Evolutionary conservation across 2,888 invertebrate genomes (phyloP).

Genomic region (Phrixothrix hirtus): DNA sequence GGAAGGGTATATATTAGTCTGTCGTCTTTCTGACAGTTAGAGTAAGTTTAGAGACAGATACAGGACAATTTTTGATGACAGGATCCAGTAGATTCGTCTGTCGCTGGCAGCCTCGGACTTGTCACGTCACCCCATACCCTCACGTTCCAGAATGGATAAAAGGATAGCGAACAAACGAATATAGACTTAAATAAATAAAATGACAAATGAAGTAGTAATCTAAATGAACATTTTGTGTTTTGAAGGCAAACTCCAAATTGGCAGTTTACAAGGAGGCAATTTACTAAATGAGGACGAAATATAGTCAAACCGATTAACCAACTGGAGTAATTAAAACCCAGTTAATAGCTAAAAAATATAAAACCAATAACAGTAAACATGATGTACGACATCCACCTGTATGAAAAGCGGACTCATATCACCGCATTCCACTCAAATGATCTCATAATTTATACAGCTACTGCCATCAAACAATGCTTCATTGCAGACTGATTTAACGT

Average conservation of each 20-base stretch:
- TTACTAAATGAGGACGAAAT: constrained; percentile 9
- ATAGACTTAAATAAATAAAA: constrained; percentile 24
- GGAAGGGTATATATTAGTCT: constrained; percentile 22
- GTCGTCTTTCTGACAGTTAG: constrained; percentile 14
- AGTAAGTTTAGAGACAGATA: constrained; percentile 36
- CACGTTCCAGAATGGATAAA: constrained; percentile 23
- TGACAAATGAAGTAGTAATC: constrained; percentile 15
- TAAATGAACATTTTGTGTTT: constrained; percentile 4
- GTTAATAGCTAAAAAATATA: constrained; percentile 32
- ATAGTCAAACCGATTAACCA: constrained; percentile 15
- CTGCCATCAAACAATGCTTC: constrained; percentile 51
- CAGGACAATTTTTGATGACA: constrained; percentile 41
- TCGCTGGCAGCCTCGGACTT: constrained; percentile 43
- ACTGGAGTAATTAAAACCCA: constrained; percentile 26
- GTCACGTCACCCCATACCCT: constrained; percentile 38
- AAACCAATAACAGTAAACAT: constrained; percentile 38
- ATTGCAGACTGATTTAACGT: constrained; percentile 54
- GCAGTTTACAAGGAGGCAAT: not conserved
- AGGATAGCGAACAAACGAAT: constrained; percentile 24
- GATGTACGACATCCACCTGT: constrained; percentile 48
- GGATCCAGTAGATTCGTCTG: constrained; percentile 45
- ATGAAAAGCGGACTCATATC: constrained; percentile 44
- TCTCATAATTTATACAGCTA: constrained; percentile 49
- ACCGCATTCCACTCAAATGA: constrained; percentile 48
- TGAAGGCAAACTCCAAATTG: not conserved